Percentiles rank a stretch among this genome's conserved stretches.
phyloP scores from a whole-genome alignment of 2,888 invertebrate species.

The Hylaea fasciaria region DNA sequence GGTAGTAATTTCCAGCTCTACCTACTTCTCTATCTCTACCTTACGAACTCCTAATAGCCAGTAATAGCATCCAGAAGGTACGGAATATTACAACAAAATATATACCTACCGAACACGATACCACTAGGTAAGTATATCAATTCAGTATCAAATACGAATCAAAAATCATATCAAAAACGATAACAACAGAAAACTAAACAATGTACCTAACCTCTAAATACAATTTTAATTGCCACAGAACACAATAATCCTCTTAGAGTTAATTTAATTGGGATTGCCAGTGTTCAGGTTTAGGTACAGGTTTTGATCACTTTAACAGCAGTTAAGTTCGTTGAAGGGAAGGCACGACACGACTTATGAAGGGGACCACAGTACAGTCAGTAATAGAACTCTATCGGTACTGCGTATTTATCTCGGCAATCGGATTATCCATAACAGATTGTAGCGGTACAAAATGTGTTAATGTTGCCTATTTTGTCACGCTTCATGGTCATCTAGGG shows the following conservation, averaged over 20 bases:
- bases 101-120: too few species aligned
- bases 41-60: too few species aligned
- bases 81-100: too few species aligned
- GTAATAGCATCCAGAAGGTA: too few species aligned
- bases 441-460: too few species aligned
- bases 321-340: conserved; percentile 45
- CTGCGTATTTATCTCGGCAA: neutral
- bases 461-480: too few species aligned
- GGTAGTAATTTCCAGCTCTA: too few species aligned
- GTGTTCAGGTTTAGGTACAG: conserved; percentile 59
- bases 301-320: conserved; percentile 61
- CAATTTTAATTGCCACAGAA: conserved; percentile 51
- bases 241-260: conserved; percentile 57
- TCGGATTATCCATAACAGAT: neutral
- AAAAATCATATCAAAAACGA: too few species aligned
- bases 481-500: too few species aligned
- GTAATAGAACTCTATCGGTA: neutral
- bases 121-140: neutral
- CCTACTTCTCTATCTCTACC: too few species aligned
- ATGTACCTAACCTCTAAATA: conserved; percentile 28
- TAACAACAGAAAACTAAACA: conserved; percentile 23
- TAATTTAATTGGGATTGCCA: conserved; percentile 62
- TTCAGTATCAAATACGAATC: conserved; percentile 10
- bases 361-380: conserved; percentile 4
- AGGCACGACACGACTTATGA: conserved; percentile 13